Conservation (phyloP, 2,797 vertebrate genomes). For the Coreius guichenoti region DNA sequence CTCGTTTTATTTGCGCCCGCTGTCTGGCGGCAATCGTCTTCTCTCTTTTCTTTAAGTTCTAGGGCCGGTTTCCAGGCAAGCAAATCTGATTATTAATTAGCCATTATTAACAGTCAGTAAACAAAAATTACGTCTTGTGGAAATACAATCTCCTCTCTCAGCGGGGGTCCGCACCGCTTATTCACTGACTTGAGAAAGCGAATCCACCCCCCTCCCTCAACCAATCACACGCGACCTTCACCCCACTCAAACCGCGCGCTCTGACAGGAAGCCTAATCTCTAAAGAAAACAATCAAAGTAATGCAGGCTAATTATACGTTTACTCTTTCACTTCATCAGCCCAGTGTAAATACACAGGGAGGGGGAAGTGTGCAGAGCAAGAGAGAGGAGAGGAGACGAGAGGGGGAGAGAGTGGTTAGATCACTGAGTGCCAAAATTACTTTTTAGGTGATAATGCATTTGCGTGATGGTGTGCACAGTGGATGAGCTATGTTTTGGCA, state of each 20-base stretch:
- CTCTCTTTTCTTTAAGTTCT: conserved; percentile 75
- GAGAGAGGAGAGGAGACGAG: conserved; percentile 31
- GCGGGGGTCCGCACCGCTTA: conserved; percentile 86
- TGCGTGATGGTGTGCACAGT: conserved; percentile 57
- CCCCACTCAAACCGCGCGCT: conserved; percentile 76
- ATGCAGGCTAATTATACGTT: conserved; percentile 87
- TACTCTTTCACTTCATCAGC: conserved; percentile 84
- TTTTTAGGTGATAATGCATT: conserved; percentile 68
- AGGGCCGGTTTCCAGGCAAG: conserved; percentile 78
- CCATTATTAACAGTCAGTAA: conserved; percentile 99
- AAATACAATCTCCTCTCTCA: conserved; percentile 96
- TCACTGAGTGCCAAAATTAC: conserved; percentile 70
- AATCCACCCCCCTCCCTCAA: conserved; percentile 82
- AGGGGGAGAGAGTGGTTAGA: conserved; percentile 61
- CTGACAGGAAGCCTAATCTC: conserved; percentile 86
- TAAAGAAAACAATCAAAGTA: conserved; percentile 88
- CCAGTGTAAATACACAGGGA: conserved; percentile 79
- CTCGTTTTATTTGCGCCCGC: conserved; percentile 56
- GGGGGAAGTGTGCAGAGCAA: conserved; percentile 57
- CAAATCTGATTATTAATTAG: conserved; percentile 98
- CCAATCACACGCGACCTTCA: conserved; percentile 93
- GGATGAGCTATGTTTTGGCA: conserved; percentile 70
- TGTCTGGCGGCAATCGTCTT: conserved; percentile 11
- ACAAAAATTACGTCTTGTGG: conserved; percentile 97
- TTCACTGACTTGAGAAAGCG: conserved; percentile 87